Evolutionary conservation across 1,140 invertebrate genomes (phyloP).

Genomic region (Pogonomyrmex californicus): DNA sequence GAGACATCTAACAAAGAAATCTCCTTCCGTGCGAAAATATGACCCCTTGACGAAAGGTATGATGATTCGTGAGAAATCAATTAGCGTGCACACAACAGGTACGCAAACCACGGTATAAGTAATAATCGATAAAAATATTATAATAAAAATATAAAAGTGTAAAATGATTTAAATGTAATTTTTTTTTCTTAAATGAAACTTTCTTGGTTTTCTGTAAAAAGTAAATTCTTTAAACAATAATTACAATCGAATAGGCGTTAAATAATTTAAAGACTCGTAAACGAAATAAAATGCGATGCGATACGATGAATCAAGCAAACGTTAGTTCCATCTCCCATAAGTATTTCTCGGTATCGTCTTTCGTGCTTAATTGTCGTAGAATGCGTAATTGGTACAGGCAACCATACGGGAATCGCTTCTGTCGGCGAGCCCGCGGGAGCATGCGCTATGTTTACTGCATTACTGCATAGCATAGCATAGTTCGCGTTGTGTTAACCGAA

Average conservation of each 20-base stretch:
- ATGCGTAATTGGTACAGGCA: constrained; percentile 62
- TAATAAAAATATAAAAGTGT: background rate
- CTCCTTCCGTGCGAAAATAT: background rate
- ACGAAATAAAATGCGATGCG: background rate
- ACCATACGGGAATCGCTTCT: constrained; percentile 55
- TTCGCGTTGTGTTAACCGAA: constrained; percentile 46
- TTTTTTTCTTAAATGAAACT: background rate
- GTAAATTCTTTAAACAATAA: background rate
- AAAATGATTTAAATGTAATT: too few species aligned
- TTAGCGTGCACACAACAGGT: background rate
- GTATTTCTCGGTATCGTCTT: constrained; percentile 3
- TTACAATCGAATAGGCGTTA: background rate
- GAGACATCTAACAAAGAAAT: background rate
- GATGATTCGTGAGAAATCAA: background rate
- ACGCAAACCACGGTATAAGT: background rate
- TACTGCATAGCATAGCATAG: constrained; percentile 29
- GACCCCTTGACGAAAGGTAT: background rate
- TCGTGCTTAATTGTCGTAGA: constrained; percentile 57
- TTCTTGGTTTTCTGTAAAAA: background rate
- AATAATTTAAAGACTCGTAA: background rate
- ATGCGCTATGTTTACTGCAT: constrained; percentile 57
- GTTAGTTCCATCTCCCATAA: background rate
- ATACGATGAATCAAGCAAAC: background rate
- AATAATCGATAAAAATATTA: background rate
- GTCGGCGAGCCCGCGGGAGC: constrained; percentile 32